Evolutionary conservation across 2,888 invertebrate species (phyloP).

Genomic region (Sinelater perroti): DNA sequence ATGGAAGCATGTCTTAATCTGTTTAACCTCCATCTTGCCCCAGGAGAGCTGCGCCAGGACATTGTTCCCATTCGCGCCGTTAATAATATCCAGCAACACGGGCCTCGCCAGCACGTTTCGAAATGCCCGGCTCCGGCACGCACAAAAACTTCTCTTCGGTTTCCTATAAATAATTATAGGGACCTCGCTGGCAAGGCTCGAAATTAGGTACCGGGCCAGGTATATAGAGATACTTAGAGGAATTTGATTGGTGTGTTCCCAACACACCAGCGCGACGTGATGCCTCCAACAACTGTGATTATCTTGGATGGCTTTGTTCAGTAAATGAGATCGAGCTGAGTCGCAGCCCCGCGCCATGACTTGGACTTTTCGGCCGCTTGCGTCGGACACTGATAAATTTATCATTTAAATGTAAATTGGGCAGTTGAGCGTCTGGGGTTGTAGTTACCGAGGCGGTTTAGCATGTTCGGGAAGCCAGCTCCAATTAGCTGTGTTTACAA

Average conservation of each 20-base stretch:
- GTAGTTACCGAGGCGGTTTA: no score
- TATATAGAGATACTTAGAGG: conserved; percentile 35
- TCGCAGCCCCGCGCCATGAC: conserved; percentile 35
- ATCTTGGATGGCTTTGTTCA: conserved; percentile 41
- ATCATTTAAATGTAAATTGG: conserved; percentile 24
- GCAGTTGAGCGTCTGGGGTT: conserved; percentile 3
- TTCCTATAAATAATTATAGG: conserved; percentile 37
- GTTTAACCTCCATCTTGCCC: conserved; percentile 2
- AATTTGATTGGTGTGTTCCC: conserved; percentile 40
- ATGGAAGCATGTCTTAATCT: conserved; percentile 5
- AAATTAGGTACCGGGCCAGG: conserved; percentile 40
- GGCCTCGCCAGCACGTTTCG: conserved; percentile 1
- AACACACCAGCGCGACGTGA: conserved; percentile 39
- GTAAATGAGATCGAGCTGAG: conserved; percentile 36
- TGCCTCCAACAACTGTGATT: conserved; percentile 38
- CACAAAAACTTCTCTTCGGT: conserved; percentile 30
- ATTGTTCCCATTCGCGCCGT: conserved; percentile 5
- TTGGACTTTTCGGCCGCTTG: conserved; percentile 21
- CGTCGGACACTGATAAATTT: conserved; percentile 19
- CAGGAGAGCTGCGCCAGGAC: conserved; percentile 7
- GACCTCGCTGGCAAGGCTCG: conserved; percentile 28
- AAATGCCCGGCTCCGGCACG: conserved; percentile 1
- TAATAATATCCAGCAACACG: conserved; percentile 5
- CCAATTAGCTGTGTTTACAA: background rate
- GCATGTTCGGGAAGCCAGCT: background rate